phyloP scores from a whole-genome alignment of 2,113 vertebrate species.

The Microtus pennsylvanicus region DNA sequence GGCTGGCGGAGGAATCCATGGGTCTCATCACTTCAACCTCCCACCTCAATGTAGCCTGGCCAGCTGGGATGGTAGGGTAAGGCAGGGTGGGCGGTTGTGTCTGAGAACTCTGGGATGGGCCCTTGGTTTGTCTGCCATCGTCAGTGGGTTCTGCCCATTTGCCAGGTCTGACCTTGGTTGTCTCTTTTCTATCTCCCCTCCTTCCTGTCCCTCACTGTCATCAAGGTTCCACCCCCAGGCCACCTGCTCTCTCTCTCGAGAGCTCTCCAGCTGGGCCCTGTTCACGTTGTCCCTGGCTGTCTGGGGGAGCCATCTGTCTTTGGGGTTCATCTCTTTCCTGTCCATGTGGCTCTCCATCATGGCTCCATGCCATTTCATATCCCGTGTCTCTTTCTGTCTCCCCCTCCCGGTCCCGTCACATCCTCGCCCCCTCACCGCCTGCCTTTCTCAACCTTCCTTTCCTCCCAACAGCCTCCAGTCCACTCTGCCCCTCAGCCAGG shows the following conservation, averaged over 20 bases:
- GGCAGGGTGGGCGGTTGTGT: not conserved
- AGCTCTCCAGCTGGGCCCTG: not conserved
- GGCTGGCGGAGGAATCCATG: not conserved
- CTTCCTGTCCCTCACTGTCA: not conserved
- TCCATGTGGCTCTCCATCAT: not conserved
- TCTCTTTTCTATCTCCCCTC: not conserved
- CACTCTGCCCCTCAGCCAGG: fast-evolving
- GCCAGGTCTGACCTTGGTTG: not conserved
- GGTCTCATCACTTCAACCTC: not conserved
- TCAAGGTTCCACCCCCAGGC: fast-evolving
- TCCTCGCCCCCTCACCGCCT: not conserved
- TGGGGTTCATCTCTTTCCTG: not conserved
- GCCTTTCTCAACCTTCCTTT: not conserved
- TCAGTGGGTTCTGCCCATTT: not conserved
- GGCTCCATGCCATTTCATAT: not conserved
- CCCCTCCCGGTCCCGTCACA: too few species aligned
- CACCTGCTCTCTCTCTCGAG: not conserved
- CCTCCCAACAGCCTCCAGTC: not conserved
- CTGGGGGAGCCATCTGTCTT: not conserved
- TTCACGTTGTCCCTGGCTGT: not conserved
- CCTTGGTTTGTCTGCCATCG: fast-evolving
- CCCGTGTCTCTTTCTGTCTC: not conserved
- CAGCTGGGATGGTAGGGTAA: not conserved
- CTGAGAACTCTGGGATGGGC: too few species aligned
- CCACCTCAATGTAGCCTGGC: not conserved